phyloP scores from a whole-genome alignment of 2,888 invertebrate genomes.

The Harpagoxenus sublaevis region DNA sequence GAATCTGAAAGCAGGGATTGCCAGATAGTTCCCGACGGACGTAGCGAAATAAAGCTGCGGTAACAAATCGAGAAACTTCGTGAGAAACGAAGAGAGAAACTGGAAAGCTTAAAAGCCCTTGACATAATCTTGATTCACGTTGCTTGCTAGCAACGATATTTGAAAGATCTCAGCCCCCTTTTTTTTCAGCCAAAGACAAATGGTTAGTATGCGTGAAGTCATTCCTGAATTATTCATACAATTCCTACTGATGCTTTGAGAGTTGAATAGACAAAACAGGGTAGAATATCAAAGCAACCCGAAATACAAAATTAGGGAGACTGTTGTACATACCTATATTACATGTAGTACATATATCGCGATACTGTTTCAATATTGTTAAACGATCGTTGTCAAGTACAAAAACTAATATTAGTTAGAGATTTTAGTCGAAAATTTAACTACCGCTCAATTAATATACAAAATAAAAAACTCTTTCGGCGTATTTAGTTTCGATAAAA shows the following conservation, averaged over 20 bases:
- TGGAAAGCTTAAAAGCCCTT: conserved; percentile 17
- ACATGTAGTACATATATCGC: not conserved
- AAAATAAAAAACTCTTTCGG: not conserved
- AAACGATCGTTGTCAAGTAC: not conserved
- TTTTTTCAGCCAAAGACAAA: conserved; percentile 44
- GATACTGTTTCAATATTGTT: not conserved
- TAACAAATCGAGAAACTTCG: conserved; percentile 53
- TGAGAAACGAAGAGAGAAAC: conserved; percentile 19
- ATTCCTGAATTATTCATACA: conserved; percentile 58
- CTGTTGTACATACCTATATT: too few species aligned
- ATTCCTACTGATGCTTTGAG: conserved; percentile 27
- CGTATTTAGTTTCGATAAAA: not conserved
- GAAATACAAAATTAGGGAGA: not conserved
- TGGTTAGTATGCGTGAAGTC: conserved; percentile 21
- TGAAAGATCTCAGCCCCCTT: conserved; percentile 10
- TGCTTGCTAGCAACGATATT: not conserved
- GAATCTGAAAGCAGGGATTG: not conserved
- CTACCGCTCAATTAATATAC: not conserved
- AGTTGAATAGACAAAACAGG: not conserved
- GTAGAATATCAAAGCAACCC: not conserved
- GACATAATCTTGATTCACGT: conserved; percentile 31
- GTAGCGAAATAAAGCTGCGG: not conserved
- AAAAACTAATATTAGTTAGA: not conserved
- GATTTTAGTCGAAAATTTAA: not conserved
- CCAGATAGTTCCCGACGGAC: not conserved